Evolutionary conservation across 2,888 invertebrate species (phyloP), one percentile per base, ranked within the genome.

Genomic region (Hyalella azteca): DNA sequence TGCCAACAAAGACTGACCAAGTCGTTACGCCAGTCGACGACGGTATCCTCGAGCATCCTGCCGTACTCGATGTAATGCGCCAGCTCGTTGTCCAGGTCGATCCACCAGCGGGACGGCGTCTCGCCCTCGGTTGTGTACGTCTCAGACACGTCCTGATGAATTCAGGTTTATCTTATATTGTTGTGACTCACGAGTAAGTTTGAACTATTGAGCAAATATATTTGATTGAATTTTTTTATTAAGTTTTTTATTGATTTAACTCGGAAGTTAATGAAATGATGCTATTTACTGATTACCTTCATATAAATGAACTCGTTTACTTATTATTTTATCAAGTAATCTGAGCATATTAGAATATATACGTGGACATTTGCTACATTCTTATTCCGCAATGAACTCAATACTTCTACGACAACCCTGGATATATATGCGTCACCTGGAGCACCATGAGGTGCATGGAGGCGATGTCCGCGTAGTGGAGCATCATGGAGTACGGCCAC

Each of bases 21-120:
- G 26, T 82, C 82, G 29, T 82, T 80, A 29, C 82, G 59, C 82
- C 82, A 82, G 77, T 82, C 82, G 4, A 80, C 82, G n/a, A 82
- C 60, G 7, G 29, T 66, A 45, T 79, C 76, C 80, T 77, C 78
- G 4, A 82, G 79, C 5, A 11, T 2, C 13, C 22, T n/a, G 36
- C 80, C 82, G 66, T 82, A 66, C 26, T 73, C 73, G 40, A 82
- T 82, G 77, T 82, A 82, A 26, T 82, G 82, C 32, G 32, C 77
- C 22, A 82, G 48, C 29, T 82, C 50, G n/a, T 29, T 36, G 40
- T 82, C 75, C 0, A 82, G 77, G 75, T 82, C 80, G n/a, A 77
- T 59, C 82, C 82, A 82, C 82, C 82, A 82, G 13, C 59, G 50
- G 4, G 82, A 82, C 2, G 75, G 75, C 9, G 73, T 26, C 11